Conservation (phyloP, 1,140 invertebrate species). For the Panagrolaimus sp. region DNA sequence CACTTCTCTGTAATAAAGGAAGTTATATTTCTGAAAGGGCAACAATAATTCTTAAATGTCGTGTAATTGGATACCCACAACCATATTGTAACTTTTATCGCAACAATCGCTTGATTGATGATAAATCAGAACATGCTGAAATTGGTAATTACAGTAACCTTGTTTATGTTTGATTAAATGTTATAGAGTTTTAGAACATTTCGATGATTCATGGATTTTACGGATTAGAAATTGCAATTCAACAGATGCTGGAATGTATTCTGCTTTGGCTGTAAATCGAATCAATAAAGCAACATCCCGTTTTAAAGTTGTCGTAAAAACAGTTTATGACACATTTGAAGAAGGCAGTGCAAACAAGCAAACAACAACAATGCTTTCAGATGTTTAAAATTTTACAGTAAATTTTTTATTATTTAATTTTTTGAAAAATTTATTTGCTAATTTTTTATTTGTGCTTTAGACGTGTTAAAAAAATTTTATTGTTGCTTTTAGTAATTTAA, state of each 20-base stretch:
- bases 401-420: no score
- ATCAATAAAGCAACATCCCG: slow-evolving; percentile 2
- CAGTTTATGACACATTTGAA: not conserved
- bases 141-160: not conserved
- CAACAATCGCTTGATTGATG: not conserved
- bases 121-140: not conserved
- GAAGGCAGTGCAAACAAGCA: no score
- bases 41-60: not conserved
- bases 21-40: not conserved
- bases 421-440: no score
- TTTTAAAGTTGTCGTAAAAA: not conserved
- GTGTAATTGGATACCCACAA: slow-evolving; percentile 6
- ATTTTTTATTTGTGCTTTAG: no score
- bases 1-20: not conserved
- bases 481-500: no score
- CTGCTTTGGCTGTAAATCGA: not conserved
- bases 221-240: not conserved
- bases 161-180: no score
- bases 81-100: slow-evolving; percentile 7
- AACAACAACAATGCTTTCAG: no score
- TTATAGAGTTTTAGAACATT: not conserved
- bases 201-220: not conserved
- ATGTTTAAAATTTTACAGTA: no score
- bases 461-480: no score
- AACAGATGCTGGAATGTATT: not conserved